Base-by-base conservation (phyloP, 1,140 invertebrate species). In the Theocolax elegans region DNA sequence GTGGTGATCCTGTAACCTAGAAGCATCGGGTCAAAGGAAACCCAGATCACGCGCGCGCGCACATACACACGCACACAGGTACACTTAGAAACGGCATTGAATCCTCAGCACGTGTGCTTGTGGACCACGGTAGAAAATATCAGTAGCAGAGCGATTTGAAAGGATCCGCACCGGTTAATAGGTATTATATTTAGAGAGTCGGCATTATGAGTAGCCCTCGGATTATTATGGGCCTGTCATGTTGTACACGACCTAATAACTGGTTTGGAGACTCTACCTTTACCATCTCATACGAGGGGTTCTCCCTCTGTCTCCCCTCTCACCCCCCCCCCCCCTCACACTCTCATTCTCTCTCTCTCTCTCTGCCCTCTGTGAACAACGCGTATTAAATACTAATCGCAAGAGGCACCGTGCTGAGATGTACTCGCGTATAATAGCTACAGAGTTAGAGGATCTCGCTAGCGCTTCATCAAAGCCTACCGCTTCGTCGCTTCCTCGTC, bases 191-290 rank as follows among this genome's bases (percentile, higher is more conserved):
- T 79, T 79, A 76, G 74, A 74, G 74, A 51, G 74, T 70, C 71
- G 62, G 74, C 42, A 67, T 72, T 74, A 71, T 69, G 66, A 66
- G 51, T 58, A 38, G 40, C 42, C 10, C 25, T 7, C 15, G 79
- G 77, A 60, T 60, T 68, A 81, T 81, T 82, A 82, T 76, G 75
- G 79, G 75, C 80, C 65, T 81, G 79, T 81, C 80, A 80, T 53
- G 38, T 10, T 46, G 12, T 10, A 19, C 48, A 75, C 63, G 71
- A 74, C 53, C 77, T 81, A 82, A 82, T 82, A 81, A 82, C 79
- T 82, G 75, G 77, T 77, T 76, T 58, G 49, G 71, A 73, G 74
- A 67, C 72, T 74, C 58, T 66, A 49, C 48, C 54, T 63, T 73
- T 71, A 42, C 9, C 75, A 78, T 79, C 77, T 79, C 77, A 81